These are phyloP conservation scores for Vireo altiloquus DNA, from an alignment of 2,113 vertebrate genomes.

Conservation along the genomic window DNA sequence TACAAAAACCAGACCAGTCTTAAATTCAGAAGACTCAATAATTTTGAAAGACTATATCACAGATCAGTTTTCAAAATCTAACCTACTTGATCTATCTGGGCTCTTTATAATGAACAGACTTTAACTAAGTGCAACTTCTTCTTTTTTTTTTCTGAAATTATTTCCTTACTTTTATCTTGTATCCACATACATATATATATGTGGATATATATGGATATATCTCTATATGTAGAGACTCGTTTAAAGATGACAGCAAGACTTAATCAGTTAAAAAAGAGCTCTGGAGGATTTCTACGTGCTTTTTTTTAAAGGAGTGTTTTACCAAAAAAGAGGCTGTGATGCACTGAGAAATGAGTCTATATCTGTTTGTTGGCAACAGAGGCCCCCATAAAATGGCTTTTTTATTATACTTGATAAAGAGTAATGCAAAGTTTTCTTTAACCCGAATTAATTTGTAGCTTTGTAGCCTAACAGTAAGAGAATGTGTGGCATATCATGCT, in stretches of 20 bases:
- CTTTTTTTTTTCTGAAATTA: background rate
- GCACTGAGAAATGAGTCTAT: background rate
- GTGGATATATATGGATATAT: too few relatives aligned
- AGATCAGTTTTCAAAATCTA: background rate
- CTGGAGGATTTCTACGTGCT: background rate
- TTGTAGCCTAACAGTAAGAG: background rate
- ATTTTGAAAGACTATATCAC: background rate
- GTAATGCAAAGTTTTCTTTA: background rate
- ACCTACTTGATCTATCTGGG: background rate
- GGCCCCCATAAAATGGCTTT: background rate
- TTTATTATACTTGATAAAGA: background rate
- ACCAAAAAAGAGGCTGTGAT: background rate
- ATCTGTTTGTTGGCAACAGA: background rate
- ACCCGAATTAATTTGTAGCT: background rate
- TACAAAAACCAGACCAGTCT: rapidly evolving
- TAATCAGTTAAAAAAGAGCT: background rate
- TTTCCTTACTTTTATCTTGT: background rate
- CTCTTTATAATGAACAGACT: background rate
- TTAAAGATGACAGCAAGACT: background rate
- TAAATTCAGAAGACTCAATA: background rate
- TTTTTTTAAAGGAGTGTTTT: background rate
- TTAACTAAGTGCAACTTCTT: background rate
- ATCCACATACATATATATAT: too few relatives aligned
- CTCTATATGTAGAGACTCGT: background rate
- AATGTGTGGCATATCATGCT: background rate